Conservation (phyloP, 2,888 invertebrate genomes). For the Microplitis deprimator region DNA sequence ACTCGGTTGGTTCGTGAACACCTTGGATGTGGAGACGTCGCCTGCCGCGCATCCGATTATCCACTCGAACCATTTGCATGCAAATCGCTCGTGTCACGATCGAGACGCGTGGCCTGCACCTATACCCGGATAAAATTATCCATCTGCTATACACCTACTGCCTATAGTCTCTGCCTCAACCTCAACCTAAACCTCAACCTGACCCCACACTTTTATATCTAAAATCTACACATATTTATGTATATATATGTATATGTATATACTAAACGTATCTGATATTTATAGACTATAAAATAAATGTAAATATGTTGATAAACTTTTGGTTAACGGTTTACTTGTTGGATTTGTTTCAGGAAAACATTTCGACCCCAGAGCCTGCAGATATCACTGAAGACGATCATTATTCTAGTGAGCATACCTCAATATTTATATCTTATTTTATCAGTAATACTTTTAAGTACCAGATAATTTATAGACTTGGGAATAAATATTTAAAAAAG, state of each 20-base stretch:
- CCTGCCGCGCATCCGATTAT: constrained; percentile 38
- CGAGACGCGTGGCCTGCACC: constrained; percentile 39
- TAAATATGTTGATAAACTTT: constrained; percentile 3
- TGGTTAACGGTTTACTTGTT: constrained; percentile 48
- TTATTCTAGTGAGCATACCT: constrained; percentile 76
- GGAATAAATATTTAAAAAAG: neutral
- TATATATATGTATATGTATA: too few species aligned
- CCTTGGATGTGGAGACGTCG: constrained; percentile 31
- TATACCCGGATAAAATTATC: neutral
- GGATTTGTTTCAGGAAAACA: constrained; percentile 78
- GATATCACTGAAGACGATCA: constrained; percentile 82
- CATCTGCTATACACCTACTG: neutral
- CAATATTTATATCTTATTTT: neutral
- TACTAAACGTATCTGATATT: neutral
- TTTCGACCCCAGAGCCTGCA: constrained; percentile 79
- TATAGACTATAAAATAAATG: constrained; percentile 5
- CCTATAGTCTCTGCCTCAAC: neutral
- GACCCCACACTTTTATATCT: too few species aligned
- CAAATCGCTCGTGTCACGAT: constrained; percentile 50
- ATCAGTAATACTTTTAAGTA: neutral
- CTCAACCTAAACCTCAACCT: too few species aligned
- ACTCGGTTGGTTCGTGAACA: neutral
- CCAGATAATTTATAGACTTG: neutral
- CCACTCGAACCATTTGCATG: constrained; percentile 49
- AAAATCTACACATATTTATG: too few species aligned